Conservation (phyloP, 2,797 vertebrate genomes). For the Crenichthys baileyi region DNA sequence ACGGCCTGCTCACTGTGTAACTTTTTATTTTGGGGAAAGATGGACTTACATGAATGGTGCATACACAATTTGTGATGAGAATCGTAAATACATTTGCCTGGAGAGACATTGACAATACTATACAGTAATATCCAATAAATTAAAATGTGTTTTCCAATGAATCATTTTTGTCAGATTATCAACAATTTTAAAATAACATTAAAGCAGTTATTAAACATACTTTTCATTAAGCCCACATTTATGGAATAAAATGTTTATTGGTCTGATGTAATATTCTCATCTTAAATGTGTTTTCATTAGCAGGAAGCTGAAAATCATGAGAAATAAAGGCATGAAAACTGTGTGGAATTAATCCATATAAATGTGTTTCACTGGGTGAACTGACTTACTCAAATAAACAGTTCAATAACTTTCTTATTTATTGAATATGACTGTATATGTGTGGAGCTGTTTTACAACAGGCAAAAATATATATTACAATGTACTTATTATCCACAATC, state of each 20-base stretch:
- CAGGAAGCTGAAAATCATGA: background rate
- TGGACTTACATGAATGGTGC: too few species aligned
- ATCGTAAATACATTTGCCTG: too few species aligned
- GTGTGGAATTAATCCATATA: background rate
- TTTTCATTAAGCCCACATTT: background rate
- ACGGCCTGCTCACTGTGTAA: background rate
- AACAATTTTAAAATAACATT: too few species aligned
- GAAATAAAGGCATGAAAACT: background rate
- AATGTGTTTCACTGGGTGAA: background rate
- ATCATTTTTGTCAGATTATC: too few species aligned
- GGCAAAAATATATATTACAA: too few species aligned
- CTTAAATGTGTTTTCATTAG: background rate
- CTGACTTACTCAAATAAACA: background rate
- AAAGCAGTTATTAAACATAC: too few species aligned
- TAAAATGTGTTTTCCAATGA: too few species aligned
- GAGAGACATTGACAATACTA: too few species aligned
- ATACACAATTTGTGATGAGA: too few species aligned
- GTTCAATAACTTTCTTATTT: background rate
- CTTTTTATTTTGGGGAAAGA: too few species aligned
- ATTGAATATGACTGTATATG: background rate
- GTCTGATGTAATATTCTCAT: background rate
- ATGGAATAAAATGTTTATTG: background rate
- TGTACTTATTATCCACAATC: background rate
- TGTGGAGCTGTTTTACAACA: background rate
- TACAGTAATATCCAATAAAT: too few species aligned